Percentiles rank a stretch among this genome's conserved stretches.
These are phyloP conservation scores for Narcine bancroftii DNA, from an alignment of 2,113 vertebrate genomes.

Conservation along the genomic window DNA sequence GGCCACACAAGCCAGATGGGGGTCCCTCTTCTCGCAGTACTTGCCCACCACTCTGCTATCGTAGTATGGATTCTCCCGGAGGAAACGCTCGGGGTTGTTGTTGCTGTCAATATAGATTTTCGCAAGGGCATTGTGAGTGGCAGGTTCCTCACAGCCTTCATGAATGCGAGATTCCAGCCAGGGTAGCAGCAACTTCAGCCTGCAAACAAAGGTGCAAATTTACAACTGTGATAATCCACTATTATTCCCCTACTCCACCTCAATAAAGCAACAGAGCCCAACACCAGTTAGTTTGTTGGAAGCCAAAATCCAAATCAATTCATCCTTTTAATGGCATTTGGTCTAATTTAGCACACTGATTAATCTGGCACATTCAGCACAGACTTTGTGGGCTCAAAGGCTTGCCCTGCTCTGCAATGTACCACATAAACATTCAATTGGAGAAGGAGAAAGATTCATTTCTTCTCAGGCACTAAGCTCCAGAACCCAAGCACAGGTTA, in stretches of 20 bases:
- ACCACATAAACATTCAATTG: no score
- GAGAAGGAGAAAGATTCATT: not conserved
- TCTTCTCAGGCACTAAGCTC: not conserved
- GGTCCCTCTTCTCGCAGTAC: constrained; percentile 97
- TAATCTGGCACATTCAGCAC: no score
- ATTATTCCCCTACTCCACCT: no score
- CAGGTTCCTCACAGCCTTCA: constrained; percentile 91
- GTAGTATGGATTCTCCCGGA: constrained; percentile 91
- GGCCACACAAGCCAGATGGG: constrained; percentile 90
- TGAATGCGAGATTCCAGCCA: constrained; percentile 96
- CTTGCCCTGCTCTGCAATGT: no score
- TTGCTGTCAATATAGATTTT: constrained; percentile 99
- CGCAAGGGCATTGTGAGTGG: constrained; percentile 90
- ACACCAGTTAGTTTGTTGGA: not conserved
- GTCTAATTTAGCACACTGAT: no score
- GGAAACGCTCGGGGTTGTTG: constrained; percentile 93
- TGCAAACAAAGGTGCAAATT: constrained; percentile 44
- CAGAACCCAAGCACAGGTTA: not conserved
- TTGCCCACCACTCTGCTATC: constrained; percentile 95
- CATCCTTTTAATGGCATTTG: no score
- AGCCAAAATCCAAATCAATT: not conserved
- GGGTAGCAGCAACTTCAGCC: constrained; percentile 88
- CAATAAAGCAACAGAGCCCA: not conserved
- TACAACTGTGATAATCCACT: not conserved
- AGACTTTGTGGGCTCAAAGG: no score